These are phyloP conservation scores for Palythoa caribaeorum DNA, from an alignment of 92 coral and sea anemone species.

Conservation along the genomic window DNA sequence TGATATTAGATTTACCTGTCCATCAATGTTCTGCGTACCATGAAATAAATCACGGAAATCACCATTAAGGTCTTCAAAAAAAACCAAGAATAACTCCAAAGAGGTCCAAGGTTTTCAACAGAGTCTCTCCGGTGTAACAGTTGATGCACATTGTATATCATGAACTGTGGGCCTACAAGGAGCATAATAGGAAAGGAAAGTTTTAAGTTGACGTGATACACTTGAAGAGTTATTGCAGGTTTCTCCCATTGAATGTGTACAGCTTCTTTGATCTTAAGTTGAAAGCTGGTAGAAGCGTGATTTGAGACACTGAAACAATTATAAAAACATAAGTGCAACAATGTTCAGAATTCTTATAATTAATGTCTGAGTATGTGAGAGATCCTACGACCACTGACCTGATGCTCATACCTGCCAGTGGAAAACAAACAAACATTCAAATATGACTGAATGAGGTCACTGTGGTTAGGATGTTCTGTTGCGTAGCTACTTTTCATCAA, in stretches of 20 bases:
- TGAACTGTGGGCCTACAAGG: neutral
- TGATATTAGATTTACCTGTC: neutral
- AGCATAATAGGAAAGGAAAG: neutral
- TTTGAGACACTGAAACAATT: neutral
- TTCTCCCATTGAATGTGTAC: neutral
- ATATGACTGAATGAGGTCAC: neutral
- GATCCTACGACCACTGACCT: neutral
- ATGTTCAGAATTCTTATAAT: neutral
- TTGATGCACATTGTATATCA: neutral
- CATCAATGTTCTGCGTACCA: neutral
- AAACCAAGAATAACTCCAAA: neutral
- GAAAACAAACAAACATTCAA: neutral
- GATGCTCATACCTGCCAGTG: neutral
- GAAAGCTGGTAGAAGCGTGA: neutral
- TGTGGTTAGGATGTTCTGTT: neutral
- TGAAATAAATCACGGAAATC: constrained; percentile 3
- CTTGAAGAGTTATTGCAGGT: neutral
- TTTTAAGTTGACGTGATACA: neutral
- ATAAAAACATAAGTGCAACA: neutral
- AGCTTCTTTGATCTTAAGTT: neutral
- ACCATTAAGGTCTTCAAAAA: constrained; percentile 3
- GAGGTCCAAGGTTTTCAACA: neutral
- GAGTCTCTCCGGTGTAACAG: neutral
- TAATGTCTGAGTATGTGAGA: neutral
- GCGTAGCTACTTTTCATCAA: neutral